Percentiles rank a stretch among this genome's conserved stretches.
These are phyloP conservation scores for Rafetus swinhoei DNA, from an alignment of 2,113 vertebrate species.

Conservation along the genomic window DNA sequence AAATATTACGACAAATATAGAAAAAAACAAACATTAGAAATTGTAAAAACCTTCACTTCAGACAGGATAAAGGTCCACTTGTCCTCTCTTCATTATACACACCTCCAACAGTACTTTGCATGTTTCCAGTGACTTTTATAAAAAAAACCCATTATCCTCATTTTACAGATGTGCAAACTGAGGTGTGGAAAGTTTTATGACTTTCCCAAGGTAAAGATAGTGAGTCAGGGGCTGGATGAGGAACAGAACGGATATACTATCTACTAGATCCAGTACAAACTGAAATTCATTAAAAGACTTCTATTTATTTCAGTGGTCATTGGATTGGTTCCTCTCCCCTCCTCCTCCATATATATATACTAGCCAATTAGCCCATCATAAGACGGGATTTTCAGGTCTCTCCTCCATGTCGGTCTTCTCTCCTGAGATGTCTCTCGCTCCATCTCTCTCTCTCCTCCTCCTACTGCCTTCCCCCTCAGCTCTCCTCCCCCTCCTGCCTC, in stretches of 20 bases:
- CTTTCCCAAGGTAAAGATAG: background rate
- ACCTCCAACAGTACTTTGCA: background rate
- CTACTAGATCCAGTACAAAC: background rate
- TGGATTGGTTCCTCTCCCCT: fast-evolving
- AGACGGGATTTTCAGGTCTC: too few species aligned
- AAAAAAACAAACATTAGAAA: fast-evolving
- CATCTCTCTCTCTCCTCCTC: too few species aligned
- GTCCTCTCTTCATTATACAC: background rate
- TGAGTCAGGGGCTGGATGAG: background rate
- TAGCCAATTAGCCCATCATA: too few species aligned
- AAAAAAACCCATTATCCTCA: background rate
- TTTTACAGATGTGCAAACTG: background rate
- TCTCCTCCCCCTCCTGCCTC: too few species aligned
- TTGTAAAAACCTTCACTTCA: background rate
- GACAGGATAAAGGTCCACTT: background rate
- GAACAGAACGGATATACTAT: background rate
- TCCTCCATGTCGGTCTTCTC: too few species aligned
- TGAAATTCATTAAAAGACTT: background rate
- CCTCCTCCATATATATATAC: too few species aligned
- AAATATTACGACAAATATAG: background rate
- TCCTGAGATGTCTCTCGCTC: too few species aligned
- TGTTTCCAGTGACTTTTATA: background rate
- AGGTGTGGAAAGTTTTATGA: background rate
- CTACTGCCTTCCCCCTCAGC: too few species aligned
- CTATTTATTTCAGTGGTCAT: background rate